These are phyloP conservation scores for Tupiocoris notatus DNA, from an alignment of 2,888 invertebrate species.

Conservation along the genomic window DNA sequence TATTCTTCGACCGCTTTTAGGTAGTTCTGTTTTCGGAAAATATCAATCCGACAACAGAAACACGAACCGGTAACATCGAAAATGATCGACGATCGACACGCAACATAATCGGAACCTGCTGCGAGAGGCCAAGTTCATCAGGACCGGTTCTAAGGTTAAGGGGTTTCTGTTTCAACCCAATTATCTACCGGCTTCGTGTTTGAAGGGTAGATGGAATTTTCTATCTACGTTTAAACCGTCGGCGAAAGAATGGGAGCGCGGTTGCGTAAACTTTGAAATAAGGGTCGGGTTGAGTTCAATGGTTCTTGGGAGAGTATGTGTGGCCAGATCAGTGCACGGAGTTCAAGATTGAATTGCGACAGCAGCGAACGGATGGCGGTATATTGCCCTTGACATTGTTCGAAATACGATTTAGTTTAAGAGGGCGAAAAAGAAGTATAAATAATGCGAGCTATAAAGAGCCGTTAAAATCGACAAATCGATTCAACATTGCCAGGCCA, in stretches of 20 bases:
- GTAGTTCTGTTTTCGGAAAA: no score
- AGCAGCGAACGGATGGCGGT: background rate
- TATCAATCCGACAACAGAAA: no score
- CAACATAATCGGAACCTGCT: background rate
- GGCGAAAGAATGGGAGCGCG: background rate
- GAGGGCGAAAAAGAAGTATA: background rate
- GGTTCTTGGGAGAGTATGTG: background rate
- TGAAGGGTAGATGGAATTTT: background rate
- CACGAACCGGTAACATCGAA: background rate
- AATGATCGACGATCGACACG: background rate
- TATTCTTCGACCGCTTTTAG: no score
- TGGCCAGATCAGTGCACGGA: background rate
- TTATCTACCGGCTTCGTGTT: background rate
- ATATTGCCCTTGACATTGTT: slow-evolving; percentile 38
- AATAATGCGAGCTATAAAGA: no score
- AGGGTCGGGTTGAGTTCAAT: background rate
- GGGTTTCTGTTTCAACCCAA: background rate
- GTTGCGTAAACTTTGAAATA: slow-evolving; percentile 5
- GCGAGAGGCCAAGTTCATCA: background rate
- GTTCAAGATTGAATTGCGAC: slow-evolving; percentile 7
- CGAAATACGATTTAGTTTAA: background rate
- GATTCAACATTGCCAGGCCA: no score
- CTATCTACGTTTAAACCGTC: no score
- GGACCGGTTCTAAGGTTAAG: background rate
- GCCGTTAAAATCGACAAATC: no score